Base-by-base conservation (phyloP, 2,797 vertebrate species). In the Aeoliscus strigatus region DNA sequence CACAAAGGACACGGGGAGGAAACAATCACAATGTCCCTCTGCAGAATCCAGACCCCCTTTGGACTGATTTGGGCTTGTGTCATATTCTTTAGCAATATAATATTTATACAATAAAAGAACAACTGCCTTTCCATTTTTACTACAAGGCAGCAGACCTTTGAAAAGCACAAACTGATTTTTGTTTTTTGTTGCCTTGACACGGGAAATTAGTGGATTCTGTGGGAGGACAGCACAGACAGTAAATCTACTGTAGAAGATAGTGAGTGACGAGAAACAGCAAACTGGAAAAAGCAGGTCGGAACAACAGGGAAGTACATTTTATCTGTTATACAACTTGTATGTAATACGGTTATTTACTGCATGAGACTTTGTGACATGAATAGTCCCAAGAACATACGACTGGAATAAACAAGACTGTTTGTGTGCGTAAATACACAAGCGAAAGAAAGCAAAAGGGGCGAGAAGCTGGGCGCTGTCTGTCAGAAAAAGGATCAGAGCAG, bases 1-100 rank as follows among this genome's bases (percentile, higher is more conserved):
- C 60, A 67, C 51, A 62, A 47, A 39, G 57, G 75, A 30, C 2
- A 60, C n/a, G 46, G 39, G 38, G 52, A 81, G 56, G 40, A 70
- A 71, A 57, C 70, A 54, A 53, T 70, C 67, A 77, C 48, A 58
- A 39, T 10, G 9, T 62, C 71, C 43, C 47, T 63, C 49, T 44
- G 35, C 61, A 82, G 63, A 79, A 72, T 70, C 60, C 56, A 56
- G 27, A 8, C 26, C 12, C 16, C 2, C 6, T 41, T 37, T 26
- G 14, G 33, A 25, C 18, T 29, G 4, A 12, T 5, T 13, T 41
- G 35, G 6, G 3, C n/a, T 26, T 1, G 8, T 28, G 31, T 58
- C 0, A 27, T 47, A n/a, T n/a, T n/a, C n/a, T n/a, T n/a, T n/a
- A n/a, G n/a, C n/a, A n/a, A n/a, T n/a, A n/a, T 26, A 21, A 30